These are phyloP conservation scores for Mesorhabditis sp. DNA, from an alignment of 2,888 invertebrate species.

Conservation along the genomic window DNA sequence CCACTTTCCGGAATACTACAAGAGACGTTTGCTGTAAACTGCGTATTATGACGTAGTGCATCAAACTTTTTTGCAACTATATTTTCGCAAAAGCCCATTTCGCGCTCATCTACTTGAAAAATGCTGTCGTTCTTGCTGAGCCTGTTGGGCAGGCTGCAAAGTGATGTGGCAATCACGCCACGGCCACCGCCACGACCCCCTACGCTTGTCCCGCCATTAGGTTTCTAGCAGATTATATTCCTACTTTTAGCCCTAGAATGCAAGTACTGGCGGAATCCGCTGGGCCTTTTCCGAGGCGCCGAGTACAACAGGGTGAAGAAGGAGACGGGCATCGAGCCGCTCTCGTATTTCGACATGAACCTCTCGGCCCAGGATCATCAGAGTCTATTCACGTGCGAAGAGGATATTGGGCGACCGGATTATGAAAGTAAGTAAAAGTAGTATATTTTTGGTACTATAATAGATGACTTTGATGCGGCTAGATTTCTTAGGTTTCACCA, in stretches of 20 bases:
- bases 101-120: too few relatives aligned
- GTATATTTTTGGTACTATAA: constrained; percentile 6
- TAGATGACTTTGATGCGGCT: constrained; percentile 5
- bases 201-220: constrained; percentile 6
- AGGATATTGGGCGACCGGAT: constrained; percentile 79
- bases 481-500: neutral
- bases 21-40: too few relatives aligned
- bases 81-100: too few relatives aligned
- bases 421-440: constrained; percentile 71
- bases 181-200: constrained; percentile 7
- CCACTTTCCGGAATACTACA: too few relatives aligned
- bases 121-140: too few relatives aligned
- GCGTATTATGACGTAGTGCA: too few relatives aligned
- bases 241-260: constrained; percentile 67
- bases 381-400: constrained; percentile 87
- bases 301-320: constrained; percentile 88
- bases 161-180: neutral
- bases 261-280: constrained; percentile 93
- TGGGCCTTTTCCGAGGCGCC: constrained; percentile 88
- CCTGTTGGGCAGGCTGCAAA: neutral
- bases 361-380: constrained; percentile 97
- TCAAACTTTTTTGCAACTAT: too few relatives aligned
- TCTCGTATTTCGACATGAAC: constrained; percentile 98
- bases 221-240: neutral
- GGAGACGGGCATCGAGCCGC: constrained; percentile 79